Conservation (phyloP, 1,140 invertebrate genomes). For the Zaprionus tsacasi region DNA sequence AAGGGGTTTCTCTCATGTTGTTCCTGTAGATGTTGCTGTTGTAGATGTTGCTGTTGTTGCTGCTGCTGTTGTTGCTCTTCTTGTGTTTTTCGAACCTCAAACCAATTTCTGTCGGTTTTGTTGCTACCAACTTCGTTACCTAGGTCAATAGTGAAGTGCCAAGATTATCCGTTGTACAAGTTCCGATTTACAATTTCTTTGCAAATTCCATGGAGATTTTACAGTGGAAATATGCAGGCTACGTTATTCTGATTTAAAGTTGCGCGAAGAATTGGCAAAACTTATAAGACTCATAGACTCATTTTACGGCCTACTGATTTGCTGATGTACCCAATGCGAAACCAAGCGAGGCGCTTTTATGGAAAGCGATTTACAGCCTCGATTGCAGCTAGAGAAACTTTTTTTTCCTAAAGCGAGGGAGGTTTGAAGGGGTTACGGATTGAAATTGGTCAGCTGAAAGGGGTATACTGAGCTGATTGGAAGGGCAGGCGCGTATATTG, state of each 20-base stretch:
- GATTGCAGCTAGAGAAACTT: background rate
- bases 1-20: background rate
- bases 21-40: background rate
- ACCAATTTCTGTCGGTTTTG: background rate
- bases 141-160: conserved; percentile 21
- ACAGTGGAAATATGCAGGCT: no score
- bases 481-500: no score
- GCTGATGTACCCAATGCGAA: conserved; percentile 3
- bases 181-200: background rate
- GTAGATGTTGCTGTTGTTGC: background rate
- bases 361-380: conserved; percentile 3
- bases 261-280: background rate
- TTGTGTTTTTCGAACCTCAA: background rate
- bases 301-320: background rate
- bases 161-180: conserved; percentile 3
- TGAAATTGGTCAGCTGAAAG: background rate
- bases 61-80: background rate
- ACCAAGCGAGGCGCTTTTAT: background rate
- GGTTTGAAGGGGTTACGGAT: no score
- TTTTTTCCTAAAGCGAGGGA: no score
- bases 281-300: background rate
- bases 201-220: no score
- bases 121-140: conserved; percentile 3
- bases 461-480: background rate
- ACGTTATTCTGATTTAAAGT: background rate